phyloP scores from a whole-genome alignment of 2,113 vertebrate species.

The Hipposideros armiger region DNA sequence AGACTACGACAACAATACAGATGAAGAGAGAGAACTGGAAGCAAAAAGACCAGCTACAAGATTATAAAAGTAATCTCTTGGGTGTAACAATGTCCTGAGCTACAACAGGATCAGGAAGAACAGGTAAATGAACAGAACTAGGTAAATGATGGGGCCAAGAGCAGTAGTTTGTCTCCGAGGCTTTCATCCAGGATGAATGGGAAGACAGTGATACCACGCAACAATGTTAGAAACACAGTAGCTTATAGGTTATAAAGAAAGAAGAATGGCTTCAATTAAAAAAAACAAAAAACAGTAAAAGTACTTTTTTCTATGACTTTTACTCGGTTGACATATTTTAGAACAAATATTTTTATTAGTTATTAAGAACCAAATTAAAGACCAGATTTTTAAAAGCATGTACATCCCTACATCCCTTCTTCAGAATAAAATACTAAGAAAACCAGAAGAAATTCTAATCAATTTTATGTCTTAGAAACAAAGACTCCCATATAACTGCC shows the following conservation, averaged over 20 bases:
- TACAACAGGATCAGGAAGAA: neutral
- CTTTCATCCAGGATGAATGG: neutral
- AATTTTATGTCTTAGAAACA: neutral
- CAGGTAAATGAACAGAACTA: neutral
- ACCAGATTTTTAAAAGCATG: slow-evolving; percentile 49
- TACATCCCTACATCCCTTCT: neutral
- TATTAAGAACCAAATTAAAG: slow-evolving; percentile 28
- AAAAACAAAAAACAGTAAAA: neutral
- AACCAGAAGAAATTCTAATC: slow-evolving; percentile 51
- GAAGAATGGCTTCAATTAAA: neutral
- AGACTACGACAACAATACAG: neutral
- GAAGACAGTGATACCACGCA: neutral
- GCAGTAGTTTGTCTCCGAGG: neutral
- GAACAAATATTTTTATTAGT: neutral
- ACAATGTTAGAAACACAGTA: neutral
- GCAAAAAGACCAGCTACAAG: neutral
- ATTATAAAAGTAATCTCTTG: slow-evolving; percentile 10
- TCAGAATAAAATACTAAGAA: slow-evolving; percentile 57
- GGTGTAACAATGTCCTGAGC: neutral
- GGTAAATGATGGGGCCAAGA: slow-evolving; percentile 5
- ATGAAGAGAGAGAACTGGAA: neutral
- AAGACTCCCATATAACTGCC: slow-evolving; percentile 26
- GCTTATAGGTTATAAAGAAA: slow-evolving; percentile 23
- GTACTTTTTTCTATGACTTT: neutral
- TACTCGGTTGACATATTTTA: slow-evolving; percentile 30